Evolutionary conservation across 2,113 vertebrate species (phyloP).

Genomic region (Mormyrus lacerda): DNA sequence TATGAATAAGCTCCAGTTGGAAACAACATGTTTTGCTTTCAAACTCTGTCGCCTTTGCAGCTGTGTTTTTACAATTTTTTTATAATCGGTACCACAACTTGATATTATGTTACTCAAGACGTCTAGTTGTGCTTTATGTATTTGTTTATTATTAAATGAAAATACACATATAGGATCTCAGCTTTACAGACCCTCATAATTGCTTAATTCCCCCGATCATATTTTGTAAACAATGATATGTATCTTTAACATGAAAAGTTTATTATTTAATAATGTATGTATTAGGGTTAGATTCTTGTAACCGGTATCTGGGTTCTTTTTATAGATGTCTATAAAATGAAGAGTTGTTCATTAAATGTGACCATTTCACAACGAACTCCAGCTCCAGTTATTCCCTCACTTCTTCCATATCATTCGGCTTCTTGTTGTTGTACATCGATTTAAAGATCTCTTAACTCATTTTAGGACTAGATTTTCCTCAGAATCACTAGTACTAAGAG

Average conservation of each 20-base stretch:
- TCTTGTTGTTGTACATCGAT: not conserved
- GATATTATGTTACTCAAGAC: conserved; percentile 61
- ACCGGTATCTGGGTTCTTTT: conserved; percentile 73
- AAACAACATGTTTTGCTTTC: conserved; percentile 46
- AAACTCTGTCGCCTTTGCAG: conserved; percentile 48
- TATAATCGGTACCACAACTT: conserved; percentile 55
- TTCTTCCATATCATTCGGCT: not conserved
- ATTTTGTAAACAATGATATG: conserved; percentile 78
- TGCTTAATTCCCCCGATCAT: conserved; percentile 68
- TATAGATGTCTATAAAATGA: conserved; percentile 79
- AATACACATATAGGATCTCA: conserved; percentile 57
- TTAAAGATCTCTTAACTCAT: not conserved
- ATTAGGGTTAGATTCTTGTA: conserved; percentile 75
- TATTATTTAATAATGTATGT: conserved; percentile 82
- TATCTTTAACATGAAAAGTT: conserved; percentile 76
- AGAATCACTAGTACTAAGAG: not conserved
- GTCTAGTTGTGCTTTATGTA: conserved; percentile 56
- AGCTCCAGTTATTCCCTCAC: not conserved
- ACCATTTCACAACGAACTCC: conserved; percentile 69
- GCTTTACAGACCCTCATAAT: conserved; percentile 56
- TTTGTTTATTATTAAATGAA: conserved; percentile 56
- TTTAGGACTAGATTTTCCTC: not conserved
- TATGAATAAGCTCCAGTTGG: conserved; percentile 19
- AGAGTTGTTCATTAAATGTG: conserved; percentile 78
- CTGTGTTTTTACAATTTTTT: conserved; percentile 55